A percentile compares a stretch with the other conserved stretches of the same genome.
These are phyloP conservation scores for Idaea aversata DNA, from an alignment of 2,888 invertebrate genomes.

Conservation along the genomic window DNA sequence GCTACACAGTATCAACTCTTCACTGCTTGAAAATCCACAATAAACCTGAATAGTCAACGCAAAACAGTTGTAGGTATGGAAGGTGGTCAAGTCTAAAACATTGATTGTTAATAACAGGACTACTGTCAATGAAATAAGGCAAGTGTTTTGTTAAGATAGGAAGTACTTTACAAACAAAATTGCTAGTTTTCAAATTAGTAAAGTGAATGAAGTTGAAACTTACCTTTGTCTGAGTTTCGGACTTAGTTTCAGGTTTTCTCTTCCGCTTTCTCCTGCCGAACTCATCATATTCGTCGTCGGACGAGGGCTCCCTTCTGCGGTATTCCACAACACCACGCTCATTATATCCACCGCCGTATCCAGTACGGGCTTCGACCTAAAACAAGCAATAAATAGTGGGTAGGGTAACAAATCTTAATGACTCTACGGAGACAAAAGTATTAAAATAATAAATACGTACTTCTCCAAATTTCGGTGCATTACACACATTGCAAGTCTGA, in stretches of 20 bases:
- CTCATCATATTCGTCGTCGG: conserved; percentile 98
- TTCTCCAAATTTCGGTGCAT: conserved; percentile 98
- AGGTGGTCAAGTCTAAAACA: conserved; percentile 3
- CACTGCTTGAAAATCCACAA: conserved; percentile 72
- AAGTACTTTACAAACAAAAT: background rate
- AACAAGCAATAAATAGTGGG: conserved; percentile 26
- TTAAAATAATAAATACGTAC: conserved; percentile 75
- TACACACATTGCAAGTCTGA: conserved; percentile 98
- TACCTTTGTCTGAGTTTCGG: conserved; percentile 50
- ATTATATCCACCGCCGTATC: conserved; percentile 95
- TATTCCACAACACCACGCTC: conserved; percentile 98
- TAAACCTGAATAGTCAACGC: conserved; percentile 49
- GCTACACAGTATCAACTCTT: conserved; percentile 71
- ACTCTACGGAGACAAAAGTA: background rate
- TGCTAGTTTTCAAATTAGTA: background rate
- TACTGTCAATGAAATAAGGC: background rate
- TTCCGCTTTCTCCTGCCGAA: conserved; percentile 86
- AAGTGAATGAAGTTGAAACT: conserved; percentile 15
- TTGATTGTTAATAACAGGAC: background rate
- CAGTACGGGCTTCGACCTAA: conserved; percentile 85
- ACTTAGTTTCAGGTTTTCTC: conserved; percentile 54
- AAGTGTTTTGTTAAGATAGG: background rate
- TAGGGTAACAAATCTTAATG: background rate
- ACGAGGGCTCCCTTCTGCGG: conserved; percentile 90
- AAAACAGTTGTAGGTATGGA: conserved; percentile 1